Percentiles rank a stretch among this genome's conserved stretches.
These are phyloP conservation scores for Magallana gigas DNA, from an alignment of 1,140 invertebrate genomes.

Conservation along the genomic window DNA sequence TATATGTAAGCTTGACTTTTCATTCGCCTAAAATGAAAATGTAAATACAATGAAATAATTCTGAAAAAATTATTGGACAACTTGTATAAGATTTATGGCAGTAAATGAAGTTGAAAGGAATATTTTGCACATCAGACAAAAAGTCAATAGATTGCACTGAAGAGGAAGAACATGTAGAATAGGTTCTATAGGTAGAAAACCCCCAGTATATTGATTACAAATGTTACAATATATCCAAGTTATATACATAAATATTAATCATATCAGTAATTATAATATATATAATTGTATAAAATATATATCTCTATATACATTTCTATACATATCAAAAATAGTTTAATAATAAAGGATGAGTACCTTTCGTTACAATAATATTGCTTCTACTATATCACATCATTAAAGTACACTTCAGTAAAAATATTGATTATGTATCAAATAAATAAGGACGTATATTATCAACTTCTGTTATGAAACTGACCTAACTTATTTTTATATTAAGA, in stretches of 20 bases:
- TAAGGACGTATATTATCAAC: neutral
- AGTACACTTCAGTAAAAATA: neutral
- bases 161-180: neutral
- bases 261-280: neutral
- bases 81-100: neutral
- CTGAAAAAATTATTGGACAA: too few relatives aligned
- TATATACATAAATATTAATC: too few relatives aligned
- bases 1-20: too few relatives aligned
- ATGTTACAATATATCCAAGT: neutral
- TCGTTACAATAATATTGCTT: too few relatives aligned
- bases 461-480: too few relatives aligned
- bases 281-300: neutral
- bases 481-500: too few relatives aligned
- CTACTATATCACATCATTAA: too few relatives aligned
- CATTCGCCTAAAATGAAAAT: too few relatives aligned
- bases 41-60: too few relatives aligned
- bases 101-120: neutral
- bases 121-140: neutral
- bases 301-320: neutral
- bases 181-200: neutral
- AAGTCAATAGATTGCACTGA: slow-evolving; percentile 9
- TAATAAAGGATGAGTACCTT: too few relatives aligned
- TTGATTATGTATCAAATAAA: neutral
- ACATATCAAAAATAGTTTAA: neutral
- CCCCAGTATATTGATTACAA: neutral